Conservation (phyloP, 2,888 invertebrate genomes). For the Oscheius myriophilus region DNA sequence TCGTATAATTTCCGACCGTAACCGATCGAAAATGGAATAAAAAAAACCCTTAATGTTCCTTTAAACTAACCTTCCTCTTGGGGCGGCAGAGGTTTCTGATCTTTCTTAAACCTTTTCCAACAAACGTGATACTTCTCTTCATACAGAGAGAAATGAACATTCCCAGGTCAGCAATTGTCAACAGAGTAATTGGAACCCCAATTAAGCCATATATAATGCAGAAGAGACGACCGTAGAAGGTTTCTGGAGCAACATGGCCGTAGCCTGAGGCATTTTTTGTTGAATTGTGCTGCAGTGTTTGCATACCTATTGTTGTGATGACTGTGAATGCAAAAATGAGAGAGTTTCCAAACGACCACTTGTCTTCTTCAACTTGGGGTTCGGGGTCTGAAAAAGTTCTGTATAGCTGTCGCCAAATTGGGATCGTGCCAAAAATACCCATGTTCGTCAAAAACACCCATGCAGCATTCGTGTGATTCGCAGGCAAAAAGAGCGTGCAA, state of each 20-base stretch:
- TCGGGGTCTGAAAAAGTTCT: not conserved
- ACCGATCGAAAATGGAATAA: too few relatives aligned
- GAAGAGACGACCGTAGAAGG: constrained; percentile 61
- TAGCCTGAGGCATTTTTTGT: constrained; percentile 10
- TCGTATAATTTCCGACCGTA: too few relatives aligned
- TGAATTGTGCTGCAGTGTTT: not conserved
- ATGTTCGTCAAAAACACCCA: too few relatives aligned
- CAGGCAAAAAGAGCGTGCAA: too few relatives aligned
- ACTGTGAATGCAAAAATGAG: constrained; percentile 67
- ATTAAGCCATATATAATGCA: constrained; percentile 65
- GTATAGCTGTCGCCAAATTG: too few relatives aligned
- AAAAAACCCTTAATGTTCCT: too few relatives aligned
- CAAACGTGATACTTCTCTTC: constrained; percentile 8
- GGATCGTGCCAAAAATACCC: too few relatives aligned
- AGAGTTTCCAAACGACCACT: constrained; percentile 65
- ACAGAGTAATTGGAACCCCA: constrained; percentile 66
- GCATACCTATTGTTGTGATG: constrained; percentile 66
- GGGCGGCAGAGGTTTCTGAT: not conserved
- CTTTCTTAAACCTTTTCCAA: not conserved
- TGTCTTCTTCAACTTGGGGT: constrained; percentile 32
- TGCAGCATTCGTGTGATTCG: too few relatives aligned
- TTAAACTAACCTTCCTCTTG: constrained; percentile 27
- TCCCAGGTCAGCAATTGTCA: constrained; percentile 67
- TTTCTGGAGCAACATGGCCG: constrained; percentile 67
- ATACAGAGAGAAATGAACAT: constrained; percentile 56